These are phyloP conservation scores for Corythornis cristatus DNA, from an alignment of 2,113 vertebrate genomes.

Conservation along the genomic window DNA sequence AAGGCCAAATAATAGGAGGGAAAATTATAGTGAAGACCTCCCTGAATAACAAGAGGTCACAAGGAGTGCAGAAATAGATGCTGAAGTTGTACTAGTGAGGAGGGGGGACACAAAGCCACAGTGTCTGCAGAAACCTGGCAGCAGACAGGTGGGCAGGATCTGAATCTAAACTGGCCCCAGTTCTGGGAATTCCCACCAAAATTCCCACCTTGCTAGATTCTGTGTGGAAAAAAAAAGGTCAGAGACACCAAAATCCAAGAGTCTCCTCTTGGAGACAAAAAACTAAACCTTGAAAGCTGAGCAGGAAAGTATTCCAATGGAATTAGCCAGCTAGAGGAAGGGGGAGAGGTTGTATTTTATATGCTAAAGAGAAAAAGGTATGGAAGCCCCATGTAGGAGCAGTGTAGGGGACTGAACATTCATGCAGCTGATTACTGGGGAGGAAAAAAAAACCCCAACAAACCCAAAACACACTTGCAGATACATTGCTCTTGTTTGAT, in stretches of 20 bases:
- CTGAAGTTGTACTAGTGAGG: slow-evolving; percentile 13
- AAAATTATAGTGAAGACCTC: slow-evolving; percentile 52
- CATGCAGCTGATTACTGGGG: not conserved
- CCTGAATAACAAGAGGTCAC: slow-evolving; percentile 30
- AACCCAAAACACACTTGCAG: not conserved
- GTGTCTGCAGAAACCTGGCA: not conserved
- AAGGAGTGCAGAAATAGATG: slow-evolving; percentile 23
- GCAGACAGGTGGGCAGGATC: slow-evolving; percentile 42
- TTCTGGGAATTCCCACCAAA: slow-evolving; percentile 17
- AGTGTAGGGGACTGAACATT: not conserved
- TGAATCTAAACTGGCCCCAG: not conserved
- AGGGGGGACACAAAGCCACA: slow-evolving; percentile 2
- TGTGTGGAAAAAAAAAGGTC: not conserved
- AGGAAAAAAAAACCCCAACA: not conserved
- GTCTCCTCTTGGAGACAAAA: not conserved
- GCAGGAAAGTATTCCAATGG: not conserved
- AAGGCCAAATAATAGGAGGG: slow-evolving; percentile 49
- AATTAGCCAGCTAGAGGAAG: not conserved
- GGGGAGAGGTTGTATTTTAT: not conserved
- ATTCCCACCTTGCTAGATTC: not conserved
- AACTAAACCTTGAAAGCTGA: not conserved
- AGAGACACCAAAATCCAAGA: not conserved
- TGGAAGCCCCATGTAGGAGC: not conserved
- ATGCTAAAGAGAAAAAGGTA: not conserved
- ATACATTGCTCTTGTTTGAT: not conserved